Conservation (phyloP, 2,113 vertebrate genomes). For the Tupaia tana region DNA sequence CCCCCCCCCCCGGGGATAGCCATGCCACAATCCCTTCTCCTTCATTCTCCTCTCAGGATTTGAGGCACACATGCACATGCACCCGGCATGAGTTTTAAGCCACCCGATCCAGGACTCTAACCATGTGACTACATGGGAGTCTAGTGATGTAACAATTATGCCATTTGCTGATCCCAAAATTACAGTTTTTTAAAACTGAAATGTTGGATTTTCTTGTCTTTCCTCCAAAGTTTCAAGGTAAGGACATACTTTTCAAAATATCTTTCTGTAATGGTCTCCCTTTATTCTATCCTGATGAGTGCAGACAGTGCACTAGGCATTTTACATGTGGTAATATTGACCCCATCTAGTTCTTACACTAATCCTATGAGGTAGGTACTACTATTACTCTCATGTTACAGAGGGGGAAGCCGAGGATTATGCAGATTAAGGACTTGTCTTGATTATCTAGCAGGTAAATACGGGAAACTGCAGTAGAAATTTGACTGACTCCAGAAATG, state of each 20-base stretch:
- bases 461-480: neutral
- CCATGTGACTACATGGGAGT: too few species aligned
- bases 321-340: neutral
- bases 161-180: too few species aligned
- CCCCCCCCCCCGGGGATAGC: too few species aligned
- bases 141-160: too few species aligned
- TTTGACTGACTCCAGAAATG: neutral
- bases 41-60: too few species aligned
- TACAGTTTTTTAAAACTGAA: neutral
- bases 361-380: neutral
- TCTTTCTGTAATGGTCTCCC: neutral
- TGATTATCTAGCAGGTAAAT: neutral
- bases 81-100: too few species aligned
- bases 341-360: neutral
- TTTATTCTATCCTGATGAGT: neutral
- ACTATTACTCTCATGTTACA: neutral
- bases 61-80: too few species aligned
- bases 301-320: neutral
- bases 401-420: neutral
- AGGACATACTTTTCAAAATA: neutral
- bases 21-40: too few species aligned
- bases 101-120: too few species aligned
- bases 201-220: neutral
- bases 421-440: neutral
- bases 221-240: neutral